These are phyloP conservation scores for Notodonta dromedarius DNA, from an alignment of 2,888 invertebrate species.

Conservation along the genomic window DNA sequence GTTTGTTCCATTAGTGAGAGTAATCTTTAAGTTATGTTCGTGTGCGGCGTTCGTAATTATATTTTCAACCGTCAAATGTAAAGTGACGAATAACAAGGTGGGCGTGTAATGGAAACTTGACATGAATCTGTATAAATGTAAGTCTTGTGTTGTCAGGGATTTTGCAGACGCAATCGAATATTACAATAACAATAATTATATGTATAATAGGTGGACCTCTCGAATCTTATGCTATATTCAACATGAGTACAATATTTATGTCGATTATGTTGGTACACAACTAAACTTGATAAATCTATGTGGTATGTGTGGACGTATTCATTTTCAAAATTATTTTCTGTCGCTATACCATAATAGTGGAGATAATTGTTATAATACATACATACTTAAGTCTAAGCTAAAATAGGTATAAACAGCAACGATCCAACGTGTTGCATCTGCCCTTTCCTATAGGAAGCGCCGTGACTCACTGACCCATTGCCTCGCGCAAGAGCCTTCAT, in stretches of 20 bases:
- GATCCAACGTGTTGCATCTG: constrained; percentile 44
- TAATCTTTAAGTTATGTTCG: constrained; percentile 40
- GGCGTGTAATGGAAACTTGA: not conserved
- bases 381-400: not conserved
- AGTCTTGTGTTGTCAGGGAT: no score
- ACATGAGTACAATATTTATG: no score
- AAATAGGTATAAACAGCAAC: constrained; percentile 31
- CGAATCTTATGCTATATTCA: no score
- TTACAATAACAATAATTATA: no score
- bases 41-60: constrained; percentile 32
- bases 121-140: not conserved
- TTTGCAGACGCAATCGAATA: no score
- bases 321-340: no score
- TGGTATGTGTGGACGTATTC: no score
- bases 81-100: not conserved
- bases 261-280: no score
- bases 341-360: no score
- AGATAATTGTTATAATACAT: no score
- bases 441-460: constrained; percentile 76
- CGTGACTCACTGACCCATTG: constrained; percentile 75
- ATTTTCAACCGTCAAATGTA: constrained; percentile 12
- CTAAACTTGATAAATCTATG: no score
- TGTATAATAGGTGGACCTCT: no score
- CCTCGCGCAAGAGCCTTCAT: constrained; percentile 47
- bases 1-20: constrained; percentile 45